Evolutionary conservation across 1,140 invertebrate species (phyloP), one percentile per base, ranked within the genome.

Genomic region (Drosophila bocki): DNA sequence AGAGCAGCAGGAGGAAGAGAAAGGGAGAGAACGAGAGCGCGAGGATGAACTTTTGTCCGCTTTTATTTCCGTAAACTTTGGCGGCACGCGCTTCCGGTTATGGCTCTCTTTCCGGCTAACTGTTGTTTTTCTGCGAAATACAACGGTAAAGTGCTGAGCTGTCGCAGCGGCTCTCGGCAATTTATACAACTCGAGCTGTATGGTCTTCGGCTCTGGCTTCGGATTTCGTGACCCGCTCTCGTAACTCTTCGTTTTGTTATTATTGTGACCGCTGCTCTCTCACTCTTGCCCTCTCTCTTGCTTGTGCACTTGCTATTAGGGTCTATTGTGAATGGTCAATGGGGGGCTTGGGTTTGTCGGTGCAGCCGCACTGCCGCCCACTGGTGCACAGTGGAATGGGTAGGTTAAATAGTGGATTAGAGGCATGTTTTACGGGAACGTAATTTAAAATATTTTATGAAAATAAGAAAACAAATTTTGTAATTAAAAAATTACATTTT

Each of bases 41-140:
- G 59, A 59, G 51, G 50, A 65, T 81, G 69, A 72, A 71, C 78
- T 83, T 77, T 74, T 77, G 48, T 83, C 50, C 64, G 76, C 59
- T 70, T 82, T 39, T 81, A 90, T 91, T 90, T 90, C 86, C 82
- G 86, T 90, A 91, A 90, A 85, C 85, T 88, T 88, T 90, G 83
- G 86, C 81, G 85, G 85, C 85, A 80, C 85, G 75, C 82, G 85
- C 71, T 90, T 90, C 78, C 81, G 82, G 56, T 63, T 60, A 42
- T 51, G 41, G 45, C 47, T 82, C 37, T 50, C 48, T 50, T 58
- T 78, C 75, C 47, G 61, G 51, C 42, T 58, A 77, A 44, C 50
- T 78, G 85, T 81, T 85, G 63, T 79, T 56, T 56, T 79, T 78
- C 80, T 82, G 62, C 62, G 58, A 56, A 86, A 51, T 64, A 71